phyloP scores from a whole-genome alignment of 2,113 vertebrate species.

The Rhegmatorhina hoffmannsi region DNA sequence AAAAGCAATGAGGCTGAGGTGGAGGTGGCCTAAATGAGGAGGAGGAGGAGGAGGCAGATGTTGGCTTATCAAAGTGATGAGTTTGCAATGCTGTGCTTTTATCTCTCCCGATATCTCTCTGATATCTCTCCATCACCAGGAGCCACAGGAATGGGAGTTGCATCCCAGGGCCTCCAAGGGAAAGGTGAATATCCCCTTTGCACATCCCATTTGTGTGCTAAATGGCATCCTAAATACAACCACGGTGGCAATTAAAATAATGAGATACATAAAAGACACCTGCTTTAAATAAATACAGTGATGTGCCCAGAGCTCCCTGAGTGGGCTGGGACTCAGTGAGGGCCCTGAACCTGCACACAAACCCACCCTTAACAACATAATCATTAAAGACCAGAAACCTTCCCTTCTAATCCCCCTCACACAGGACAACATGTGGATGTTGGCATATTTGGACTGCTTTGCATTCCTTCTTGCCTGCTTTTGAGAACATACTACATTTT shows the following conservation, averaged over 20 bases:
- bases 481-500: constrained; percentile 94
- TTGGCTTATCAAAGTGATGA: background rate
- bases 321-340: background rate
- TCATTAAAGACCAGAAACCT: constrained; percentile 75
- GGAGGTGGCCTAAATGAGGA: background rate
- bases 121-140: background rate
- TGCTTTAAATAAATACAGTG: constrained; percentile 71
- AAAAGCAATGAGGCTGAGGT: background rate
- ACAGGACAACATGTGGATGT: constrained; percentile 87
- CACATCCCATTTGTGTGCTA: constrained; percentile 15
- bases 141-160: background rate
- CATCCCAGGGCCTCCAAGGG: background rate
- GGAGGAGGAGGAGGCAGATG: background rate
- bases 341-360: constrained; percentile 23
- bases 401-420: constrained; percentile 74
- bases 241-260: constrained; percentile 44
- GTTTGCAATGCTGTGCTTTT: background rate
- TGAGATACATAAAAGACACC: constrained; percentile 64
- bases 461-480: constrained; percentile 93
- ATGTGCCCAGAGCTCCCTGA: constrained; percentile 37
- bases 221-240: constrained; percentile 2
- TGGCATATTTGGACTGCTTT: constrained; percentile 97
- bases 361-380: constrained; percentile 61
- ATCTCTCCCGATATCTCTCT: background rate
- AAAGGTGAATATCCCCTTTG: background rate